Percentiles rank a stretch among this genome's conserved stretches.
Conservation (phyloP, 2,797 vertebrate genomes). For the Spondyliosoma cantharus region DNA sequence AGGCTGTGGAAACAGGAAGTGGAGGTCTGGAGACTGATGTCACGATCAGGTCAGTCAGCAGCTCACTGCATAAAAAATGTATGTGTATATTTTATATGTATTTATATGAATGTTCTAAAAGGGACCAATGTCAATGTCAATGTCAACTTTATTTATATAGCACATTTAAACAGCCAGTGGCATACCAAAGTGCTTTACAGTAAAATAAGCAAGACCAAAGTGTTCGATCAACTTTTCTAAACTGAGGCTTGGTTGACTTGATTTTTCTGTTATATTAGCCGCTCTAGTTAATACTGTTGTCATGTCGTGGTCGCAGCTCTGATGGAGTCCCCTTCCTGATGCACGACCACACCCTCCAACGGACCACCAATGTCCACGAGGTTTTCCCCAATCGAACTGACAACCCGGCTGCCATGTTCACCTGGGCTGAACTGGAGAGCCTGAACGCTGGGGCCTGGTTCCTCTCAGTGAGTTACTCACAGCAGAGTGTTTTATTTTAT, state of each 20-base stretch:
- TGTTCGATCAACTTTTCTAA: not conserved
- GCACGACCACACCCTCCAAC: slow-evolving; percentile 89
- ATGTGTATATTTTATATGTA: too few species aligned
- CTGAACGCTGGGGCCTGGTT: slow-evolving; percentile 93
- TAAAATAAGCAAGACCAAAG: too few species aligned
- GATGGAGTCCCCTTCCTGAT: slow-evolving; percentile 93
- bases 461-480: slow-evolving; percentile 75
- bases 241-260: too few species aligned
- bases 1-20: slow-evolving; percentile 86
- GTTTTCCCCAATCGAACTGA: slow-evolving; percentile 81
- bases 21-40: slow-evolving; percentile 91
- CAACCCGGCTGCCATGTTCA: slow-evolving; percentile 78
- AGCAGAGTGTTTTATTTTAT: not conserved
- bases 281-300: not conserved
- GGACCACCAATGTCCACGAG: slow-evolving; percentile 89
- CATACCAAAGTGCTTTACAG: too few species aligned
- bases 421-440: slow-evolving; percentile 85
- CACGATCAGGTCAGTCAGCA: slow-evolving; percentile 85
- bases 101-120: too few species aligned
- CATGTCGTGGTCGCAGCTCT: slow-evolving; percentile 70
- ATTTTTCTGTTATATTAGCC: too few species aligned
- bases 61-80: not conserved
- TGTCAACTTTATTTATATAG: too few species aligned
- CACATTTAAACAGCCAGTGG: too few species aligned
- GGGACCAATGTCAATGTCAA: too few species aligned